Base-by-base conservation (phyloP, 2,113 vertebrate genomes). In the Phalacrocorax carbo region DNA sequence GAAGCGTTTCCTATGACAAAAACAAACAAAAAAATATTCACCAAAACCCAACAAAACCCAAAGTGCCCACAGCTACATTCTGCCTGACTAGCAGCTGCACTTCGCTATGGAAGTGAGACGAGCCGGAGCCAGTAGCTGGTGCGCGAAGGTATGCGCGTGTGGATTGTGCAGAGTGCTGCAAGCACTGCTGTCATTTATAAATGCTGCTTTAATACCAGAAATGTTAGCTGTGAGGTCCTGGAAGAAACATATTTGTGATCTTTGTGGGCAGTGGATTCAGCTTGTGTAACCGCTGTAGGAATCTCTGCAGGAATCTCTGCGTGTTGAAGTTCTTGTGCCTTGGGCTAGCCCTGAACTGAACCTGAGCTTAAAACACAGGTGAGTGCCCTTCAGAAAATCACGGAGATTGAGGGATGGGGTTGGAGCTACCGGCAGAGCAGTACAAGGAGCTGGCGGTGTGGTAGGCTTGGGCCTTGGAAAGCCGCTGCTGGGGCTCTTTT, bases 1-100 rank as follows among this genome's bases (percentile, higher is more conserved):
- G 48, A 64, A 92, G 49, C 88, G 87, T 80, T 92, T 86, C n/a
- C 49, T 84, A 6, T 51, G 87, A 78, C 42, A 61, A 75, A 95
- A 92, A 7, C 48, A 62, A 80, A 68, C 36, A 18, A 76, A 83
- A 73, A 42, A 12, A 88, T 8, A 44, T 46, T 18, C 2, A 21
- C 36, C 12, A 29, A 5, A 48, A 11, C 9, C 42, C 44, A 76
- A 1, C 14, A 44, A 7, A n/a, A 58, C 62, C 34, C 16, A 4
- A 76, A 94, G 54, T 38, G 64, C 94, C 93, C 64, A n/a, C 71
- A 96, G 97, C 87, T 89, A 69, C 32, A 17, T 89, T 89, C 66
- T 87, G 66, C 92, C 85, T 91, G 82, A 61, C 46, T 72, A 49
- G 46, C 78, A 64, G 88, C 81, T 60, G 61, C 55, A 6, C 72